A percentile compares a stretch with the other conserved stretches of the same genome.
These are phyloP conservation scores for Fulmarus glacialis DNA, from an alignment of 2,113 vertebrate species.

Conservation along the genomic window DNA sequence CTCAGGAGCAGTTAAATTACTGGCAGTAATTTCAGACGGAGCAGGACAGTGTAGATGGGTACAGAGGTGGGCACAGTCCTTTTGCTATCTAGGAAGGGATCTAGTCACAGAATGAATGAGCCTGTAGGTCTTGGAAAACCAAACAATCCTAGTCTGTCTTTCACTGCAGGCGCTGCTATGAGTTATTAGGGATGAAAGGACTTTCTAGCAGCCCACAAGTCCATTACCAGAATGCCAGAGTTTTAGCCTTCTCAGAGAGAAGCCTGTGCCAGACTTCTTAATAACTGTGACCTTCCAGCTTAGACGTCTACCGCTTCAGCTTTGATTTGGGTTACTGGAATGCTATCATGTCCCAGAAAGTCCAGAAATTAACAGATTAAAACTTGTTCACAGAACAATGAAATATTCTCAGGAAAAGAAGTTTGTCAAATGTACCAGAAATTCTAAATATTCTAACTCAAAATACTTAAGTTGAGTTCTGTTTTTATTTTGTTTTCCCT, in stretches of 20 bases:
- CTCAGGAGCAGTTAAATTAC: not conserved
- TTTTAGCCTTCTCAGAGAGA: not conserved
- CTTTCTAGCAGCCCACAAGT: not conserved
- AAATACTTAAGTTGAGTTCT: not conserved
- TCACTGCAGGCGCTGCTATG: not conserved
- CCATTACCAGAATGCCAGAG: not conserved
- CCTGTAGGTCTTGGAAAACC: not conserved
- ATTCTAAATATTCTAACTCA: too few relatives aligned
- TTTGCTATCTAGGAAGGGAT: not conserved
- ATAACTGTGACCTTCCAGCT: not conserved
- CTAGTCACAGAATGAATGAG: not conserved
- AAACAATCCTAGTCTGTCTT: rapidly evolving
- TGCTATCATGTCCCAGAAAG: not conserved
- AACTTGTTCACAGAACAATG: not conserved
- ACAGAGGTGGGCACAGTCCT: not conserved
- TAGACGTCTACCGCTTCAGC: not conserved
- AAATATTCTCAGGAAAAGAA: not conserved
- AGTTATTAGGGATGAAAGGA: not conserved
- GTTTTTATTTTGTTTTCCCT: not conserved
- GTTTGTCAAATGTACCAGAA: not conserved
- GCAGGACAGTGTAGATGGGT: not conserved
- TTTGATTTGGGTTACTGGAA: not conserved
- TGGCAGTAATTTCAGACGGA: not conserved
- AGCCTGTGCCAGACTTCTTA: not conserved
- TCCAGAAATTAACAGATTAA: not conserved